phyloP scores from a whole-genome alignment of 1,140 invertebrate species.

The Heliconius hermathena region DNA sequence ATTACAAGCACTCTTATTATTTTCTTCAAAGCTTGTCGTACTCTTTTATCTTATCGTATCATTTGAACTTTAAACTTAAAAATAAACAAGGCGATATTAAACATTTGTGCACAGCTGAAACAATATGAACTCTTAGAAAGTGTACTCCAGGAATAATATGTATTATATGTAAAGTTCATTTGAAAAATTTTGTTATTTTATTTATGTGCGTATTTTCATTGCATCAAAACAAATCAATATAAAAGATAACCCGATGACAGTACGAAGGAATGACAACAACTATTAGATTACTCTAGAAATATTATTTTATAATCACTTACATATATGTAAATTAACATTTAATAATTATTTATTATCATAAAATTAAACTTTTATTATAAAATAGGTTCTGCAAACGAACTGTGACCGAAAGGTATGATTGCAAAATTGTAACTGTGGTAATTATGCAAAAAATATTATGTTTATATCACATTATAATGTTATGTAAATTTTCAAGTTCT shows the following conservation, averaged over 20 bases:
- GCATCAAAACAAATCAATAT: not conserved
- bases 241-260: not conserved
- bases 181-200: not conserved
- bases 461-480: constrained; percentile 56
- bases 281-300: not conserved
- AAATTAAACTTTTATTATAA: not conserved
- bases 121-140: not conserved
- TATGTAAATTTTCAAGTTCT: constrained; percentile 78
- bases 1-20: not conserved
- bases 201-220: not conserved
- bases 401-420: constrained; percentile 12
- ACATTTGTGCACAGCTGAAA: constrained; percentile 1
- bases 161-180: no score
- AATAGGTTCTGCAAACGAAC: not conserved
- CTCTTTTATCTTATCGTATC: constrained; percentile 33
- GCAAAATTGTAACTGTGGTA: constrained; percentile 47
- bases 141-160: not conserved
- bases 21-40: constrained; percentile 15
- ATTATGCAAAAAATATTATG: constrained; percentile 51
- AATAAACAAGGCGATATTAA: constrained; percentile 33
- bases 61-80: constrained; percentile 39
- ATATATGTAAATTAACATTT: not conserved
- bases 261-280: not conserved
- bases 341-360: not conserved
- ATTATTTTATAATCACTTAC: not conserved